These are phyloP conservation scores for Hydractinia echinata DNA, from an alignment of 30 jellyfish, hydroid and myxozoan species.

Conservation along the genomic window DNA sequence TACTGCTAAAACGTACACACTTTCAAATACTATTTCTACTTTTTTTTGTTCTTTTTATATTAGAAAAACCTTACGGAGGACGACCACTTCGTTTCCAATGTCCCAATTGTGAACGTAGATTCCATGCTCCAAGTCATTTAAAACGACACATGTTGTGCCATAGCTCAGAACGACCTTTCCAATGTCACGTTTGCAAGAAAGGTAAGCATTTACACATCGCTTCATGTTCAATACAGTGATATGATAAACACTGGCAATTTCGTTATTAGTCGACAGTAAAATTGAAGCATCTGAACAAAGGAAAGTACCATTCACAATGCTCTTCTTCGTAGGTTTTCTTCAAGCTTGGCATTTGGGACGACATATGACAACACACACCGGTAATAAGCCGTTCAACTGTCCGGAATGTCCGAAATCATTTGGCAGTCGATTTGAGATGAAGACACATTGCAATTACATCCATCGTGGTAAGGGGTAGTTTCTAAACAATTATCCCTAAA, in stretches of 20 bases:
- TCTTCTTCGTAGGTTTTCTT: constrained; percentile 43
- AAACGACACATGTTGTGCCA: constrained; percentile 91
- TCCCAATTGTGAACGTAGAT: constrained; percentile 76
- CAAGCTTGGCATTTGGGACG: constrained; percentile 99
- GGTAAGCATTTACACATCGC: constrained; percentile 25
- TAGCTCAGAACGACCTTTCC: constrained; percentile 92
- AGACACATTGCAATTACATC: constrained; percentile 87
- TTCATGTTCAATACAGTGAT: background rate
- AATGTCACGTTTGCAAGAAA: constrained; percentile 80
- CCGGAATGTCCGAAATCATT: constrained; percentile 85
- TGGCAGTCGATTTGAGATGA: constrained; percentile 99
- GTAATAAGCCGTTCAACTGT: constrained; percentile 93
- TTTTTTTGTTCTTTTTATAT: background rate
- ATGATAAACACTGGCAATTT: background rate
- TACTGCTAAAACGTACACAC: background rate
- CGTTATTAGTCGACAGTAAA: background rate
- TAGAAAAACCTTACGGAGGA: constrained; percentile 98
- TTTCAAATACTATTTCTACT: background rate
- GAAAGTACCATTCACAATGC: background rate
- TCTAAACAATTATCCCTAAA: background rate
- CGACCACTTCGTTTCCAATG: constrained; percentile 88
- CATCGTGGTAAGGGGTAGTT: constrained; percentile 67
- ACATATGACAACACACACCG: constrained; percentile 98
- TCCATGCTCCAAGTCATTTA: constrained; percentile 96
- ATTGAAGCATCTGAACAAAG: background rate